These are phyloP conservation scores for Hyperoodon ampullatus DNA, from an alignment of 2,113 vertebrate genomes.

Conservation along the genomic window DNA sequence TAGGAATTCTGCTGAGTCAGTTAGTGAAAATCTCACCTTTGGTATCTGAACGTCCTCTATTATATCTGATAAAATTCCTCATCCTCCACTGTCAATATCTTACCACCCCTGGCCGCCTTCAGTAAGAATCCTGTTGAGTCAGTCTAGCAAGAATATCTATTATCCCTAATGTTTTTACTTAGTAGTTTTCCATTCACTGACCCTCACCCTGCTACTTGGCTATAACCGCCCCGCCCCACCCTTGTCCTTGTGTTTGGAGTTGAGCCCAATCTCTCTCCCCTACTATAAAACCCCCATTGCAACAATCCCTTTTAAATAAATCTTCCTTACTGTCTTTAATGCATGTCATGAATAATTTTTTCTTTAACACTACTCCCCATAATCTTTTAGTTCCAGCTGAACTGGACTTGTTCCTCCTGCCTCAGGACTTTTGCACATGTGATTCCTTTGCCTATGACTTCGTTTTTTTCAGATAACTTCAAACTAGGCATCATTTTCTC, in stretches of 20 bases:
- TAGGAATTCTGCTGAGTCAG: not conserved
- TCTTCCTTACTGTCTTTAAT: not conserved
- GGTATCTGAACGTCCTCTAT: not conserved
- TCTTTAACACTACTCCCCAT: not conserved
- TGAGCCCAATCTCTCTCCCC: not conserved
- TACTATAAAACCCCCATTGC: not conserved
- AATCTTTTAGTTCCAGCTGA: not conserved
- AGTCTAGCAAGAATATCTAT: not conserved
- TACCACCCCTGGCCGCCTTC: not conserved
- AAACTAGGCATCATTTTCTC: not conserved
- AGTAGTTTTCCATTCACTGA: not conserved
- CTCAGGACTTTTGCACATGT: not conserved
- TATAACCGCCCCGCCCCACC: not conserved
- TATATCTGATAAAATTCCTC: constrained; percentile 11
- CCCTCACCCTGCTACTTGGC: not conserved
- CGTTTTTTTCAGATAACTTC: not conserved
- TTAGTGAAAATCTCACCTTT: not conserved
- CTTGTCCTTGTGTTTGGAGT: not conserved
- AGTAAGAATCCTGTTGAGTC: not conserved
- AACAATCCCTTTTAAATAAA: not conserved
- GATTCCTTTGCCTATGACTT: not conserved
- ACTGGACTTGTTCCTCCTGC: not conserved
- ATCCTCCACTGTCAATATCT: not conserved
- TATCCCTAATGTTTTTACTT: not conserved
- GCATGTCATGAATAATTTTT: not conserved